These are phyloP conservation scores for Porites divaricata DNA, from an alignment of 92 coral and sea anemone genomes.

Conservation along the genomic window DNA sequence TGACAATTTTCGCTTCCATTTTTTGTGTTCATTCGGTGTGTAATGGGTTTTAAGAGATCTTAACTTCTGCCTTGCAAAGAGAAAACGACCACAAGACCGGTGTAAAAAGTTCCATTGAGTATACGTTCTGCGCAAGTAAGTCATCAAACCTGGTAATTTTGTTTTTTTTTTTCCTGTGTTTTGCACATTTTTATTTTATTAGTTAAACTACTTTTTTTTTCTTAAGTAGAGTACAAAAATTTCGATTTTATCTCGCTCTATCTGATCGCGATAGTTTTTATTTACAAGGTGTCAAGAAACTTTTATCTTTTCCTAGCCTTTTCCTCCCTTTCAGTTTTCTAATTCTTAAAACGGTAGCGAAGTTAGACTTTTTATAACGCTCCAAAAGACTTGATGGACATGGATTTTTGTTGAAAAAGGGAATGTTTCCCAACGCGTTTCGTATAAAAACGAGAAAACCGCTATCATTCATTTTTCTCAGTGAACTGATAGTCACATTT, in stretches of 20 bases:
- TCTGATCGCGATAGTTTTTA: slow-evolving; percentile 31
- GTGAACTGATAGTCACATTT: not conserved
- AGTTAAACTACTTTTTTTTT: slow-evolving; percentile 9
- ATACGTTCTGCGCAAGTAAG: slow-evolving; percentile 17
- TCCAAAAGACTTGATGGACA: slow-evolving; percentile 32
- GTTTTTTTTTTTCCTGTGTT: slow-evolving; percentile 11
- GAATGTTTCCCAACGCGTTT: not conserved
- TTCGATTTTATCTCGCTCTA: slow-evolving; percentile 44
- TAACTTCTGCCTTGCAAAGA: slow-evolving; percentile 78
- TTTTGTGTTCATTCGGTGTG: slow-evolving; percentile 93
- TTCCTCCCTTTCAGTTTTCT: slow-evolving; percentile 28
- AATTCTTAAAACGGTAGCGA: slow-evolving; percentile 81
- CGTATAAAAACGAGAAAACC: not conserved
- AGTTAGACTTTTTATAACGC: slow-evolving; percentile 69
- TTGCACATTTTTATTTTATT: slow-evolving; percentile 7
- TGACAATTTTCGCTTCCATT: slow-evolving; percentile 84
- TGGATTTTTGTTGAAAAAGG: no score
- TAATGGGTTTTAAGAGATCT: slow-evolving; percentile 97
- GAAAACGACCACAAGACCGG: slow-evolving; percentile 81
- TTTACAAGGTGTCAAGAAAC: slow-evolving; percentile 48
- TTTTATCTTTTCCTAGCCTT: slow-evolving; percentile 35
- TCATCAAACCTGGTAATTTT: slow-evolving; percentile 34
- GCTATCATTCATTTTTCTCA: not conserved
- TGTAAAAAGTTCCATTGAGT: slow-evolving; percentile 51
- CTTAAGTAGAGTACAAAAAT: slow-evolving; percentile 37